Base-by-base conservation (phyloP, 2,888 invertebrate species). In the Agrotis puta region DNA sequence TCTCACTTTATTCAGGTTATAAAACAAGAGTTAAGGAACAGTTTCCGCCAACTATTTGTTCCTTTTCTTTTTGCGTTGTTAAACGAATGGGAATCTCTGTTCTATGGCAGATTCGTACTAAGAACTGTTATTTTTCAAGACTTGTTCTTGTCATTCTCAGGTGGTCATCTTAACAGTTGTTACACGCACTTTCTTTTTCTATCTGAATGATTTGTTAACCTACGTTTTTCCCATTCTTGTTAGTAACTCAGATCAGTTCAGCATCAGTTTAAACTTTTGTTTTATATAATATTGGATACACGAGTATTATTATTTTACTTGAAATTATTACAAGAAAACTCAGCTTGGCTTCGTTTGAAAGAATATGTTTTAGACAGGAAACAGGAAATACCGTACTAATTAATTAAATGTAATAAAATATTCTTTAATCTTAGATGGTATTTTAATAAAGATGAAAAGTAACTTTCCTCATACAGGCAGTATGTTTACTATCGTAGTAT, bases 21-120 rank as follows among this genome's bases (percentile, higher is more conserved):
- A 85, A 85, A 85, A 79, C 85, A 85, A 65, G 77, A 85, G 71
- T 83, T 84, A 66, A 75, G 74, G 76, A 80, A 78, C 64, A 83
- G 72, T 82, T 79, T 62, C 70, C 71, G 72, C 57, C 65, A 62
- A 83, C 73, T 81, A 84, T 79, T 76, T 79, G 66, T 79, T 68
- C 33, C 63, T 18, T 74, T 77, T 69, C 53, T 70, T 67, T 73
- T 70, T 45, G 20, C 59, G n/a, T 64, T 70, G 68, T 59, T 69
- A 50, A 59, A 70, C 61, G 53, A 70, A 66, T 58, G 39, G 43
- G 62, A 79, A 74, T 71, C 66, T 71, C 69, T 64, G 68, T 59
- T 72, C 6, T 67, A 51, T 77, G 72, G 64, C 22, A 81, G 57
- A 77, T 77, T 69, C 43, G 50, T 62, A 61, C 70, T 64, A 65